These are phyloP conservation scores for Cheilosia vernalis DNA, from an alignment of 2,888 invertebrate species.

Conservation along the genomic window DNA sequence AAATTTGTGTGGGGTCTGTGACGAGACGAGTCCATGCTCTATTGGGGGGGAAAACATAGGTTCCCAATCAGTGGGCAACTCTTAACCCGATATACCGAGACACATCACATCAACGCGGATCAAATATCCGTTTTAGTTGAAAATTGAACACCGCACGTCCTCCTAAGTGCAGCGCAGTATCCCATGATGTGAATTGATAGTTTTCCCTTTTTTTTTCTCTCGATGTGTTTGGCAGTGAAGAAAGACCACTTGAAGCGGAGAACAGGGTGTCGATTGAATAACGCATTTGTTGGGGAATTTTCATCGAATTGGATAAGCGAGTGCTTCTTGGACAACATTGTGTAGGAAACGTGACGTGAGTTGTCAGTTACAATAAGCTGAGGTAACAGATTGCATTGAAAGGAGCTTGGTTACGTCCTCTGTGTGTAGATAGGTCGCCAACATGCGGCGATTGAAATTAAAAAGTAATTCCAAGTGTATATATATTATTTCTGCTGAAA, in stretches of 20 bases:
- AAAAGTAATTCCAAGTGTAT: no score
- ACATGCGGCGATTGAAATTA: no score
- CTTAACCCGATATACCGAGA: conserved; percentile 18
- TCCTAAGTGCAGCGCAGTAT: conserved; percentile 18
- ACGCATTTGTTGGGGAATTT: neutral
- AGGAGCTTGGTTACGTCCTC: no score
- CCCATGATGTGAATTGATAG: conserved; percentile 38
- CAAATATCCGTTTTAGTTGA: conserved; percentile 23
- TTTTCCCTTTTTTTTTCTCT: neutral
- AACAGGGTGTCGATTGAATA: conserved; percentile 44
- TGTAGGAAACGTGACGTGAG: no score
- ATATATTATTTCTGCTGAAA: no score
- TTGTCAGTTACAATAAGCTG: no score
- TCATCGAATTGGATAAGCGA: neutral
- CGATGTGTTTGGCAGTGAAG: neutral
- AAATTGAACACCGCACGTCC: conserved; percentile 45
- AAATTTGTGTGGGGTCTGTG: conserved; percentile 1
- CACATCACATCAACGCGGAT: conserved; percentile 6
- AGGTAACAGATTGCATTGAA: no score
- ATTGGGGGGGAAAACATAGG: conserved; percentile 31
- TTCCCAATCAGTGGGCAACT: conserved; percentile 50
- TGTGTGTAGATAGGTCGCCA: no score
- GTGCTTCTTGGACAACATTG: neutral
- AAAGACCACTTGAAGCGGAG: conserved; percentile 3
- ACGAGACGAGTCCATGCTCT: conserved; percentile 33